Conservation (phyloP, 2,797 vertebrate species). For the Xerus rutilus region DNA sequence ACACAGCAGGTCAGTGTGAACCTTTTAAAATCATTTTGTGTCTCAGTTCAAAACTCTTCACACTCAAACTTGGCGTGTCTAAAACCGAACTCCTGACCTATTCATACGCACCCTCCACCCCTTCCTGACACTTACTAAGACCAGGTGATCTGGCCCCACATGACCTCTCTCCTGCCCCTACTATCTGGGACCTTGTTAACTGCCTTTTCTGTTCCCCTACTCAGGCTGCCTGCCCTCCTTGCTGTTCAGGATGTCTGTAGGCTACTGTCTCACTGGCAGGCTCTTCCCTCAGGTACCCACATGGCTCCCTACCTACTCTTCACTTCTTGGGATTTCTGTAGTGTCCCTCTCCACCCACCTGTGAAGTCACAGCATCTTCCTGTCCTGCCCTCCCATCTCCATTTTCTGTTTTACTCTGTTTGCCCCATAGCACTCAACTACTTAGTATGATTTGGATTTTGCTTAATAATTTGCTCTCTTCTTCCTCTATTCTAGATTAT, state of each 20-base stretch:
- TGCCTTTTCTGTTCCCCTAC: rapidly evolving
- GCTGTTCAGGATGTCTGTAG: rapidly evolving
- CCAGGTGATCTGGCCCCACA: rapidly evolving
- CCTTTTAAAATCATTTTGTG: not conserved
- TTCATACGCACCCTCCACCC: rapidly evolving
- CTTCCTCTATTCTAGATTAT: not conserved
- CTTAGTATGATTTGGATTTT: not conserved
- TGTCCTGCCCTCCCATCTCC: rapidly evolving
- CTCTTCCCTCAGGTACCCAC: not conserved
- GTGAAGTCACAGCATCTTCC: not conserved
- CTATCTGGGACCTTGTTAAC: not conserved
- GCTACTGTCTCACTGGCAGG: no score
- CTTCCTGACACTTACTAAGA: not conserved
- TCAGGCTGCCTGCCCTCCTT: not conserved
- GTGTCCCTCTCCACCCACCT: not conserved
- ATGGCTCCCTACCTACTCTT: not conserved
- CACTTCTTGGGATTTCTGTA: not conserved
- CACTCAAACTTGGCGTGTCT: not conserved
- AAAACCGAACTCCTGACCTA: not conserved
- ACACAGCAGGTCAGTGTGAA: not conserved
- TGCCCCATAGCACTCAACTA: not conserved
- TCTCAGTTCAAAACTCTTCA: not conserved
- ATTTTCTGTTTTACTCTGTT: not conserved
- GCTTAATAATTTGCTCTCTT: not conserved
- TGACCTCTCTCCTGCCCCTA: not conserved